Evolutionary conservation across 1,140 invertebrate species (phyloP), one percentile per base, ranked within the genome.

Genomic region (Odontomachus brunneus): DNA sequence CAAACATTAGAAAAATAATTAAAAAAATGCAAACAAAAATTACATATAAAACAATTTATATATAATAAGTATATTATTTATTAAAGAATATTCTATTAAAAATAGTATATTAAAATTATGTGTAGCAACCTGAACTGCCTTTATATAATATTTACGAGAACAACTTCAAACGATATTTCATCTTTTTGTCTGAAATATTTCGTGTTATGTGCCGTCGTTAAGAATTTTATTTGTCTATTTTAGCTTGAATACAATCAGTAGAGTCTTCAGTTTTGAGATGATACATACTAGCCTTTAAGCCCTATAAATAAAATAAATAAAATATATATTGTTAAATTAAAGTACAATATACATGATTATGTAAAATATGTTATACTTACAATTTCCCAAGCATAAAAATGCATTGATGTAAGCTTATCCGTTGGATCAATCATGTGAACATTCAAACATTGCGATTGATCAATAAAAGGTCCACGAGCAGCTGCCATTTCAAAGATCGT

Each of bases 391-490:
- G 97, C 98, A 94, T 98, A 98, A 94, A 99, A 99, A 93, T 99
- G 99, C 96, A 99, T 99, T 7, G 98, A 99, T 4, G 98, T 98
- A 53, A 99, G 94, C 92, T 99, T 99, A 0, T 97, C 97, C 93
- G 98, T 98, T 7, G 99, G 98, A 91, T 98, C 96, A 15, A 97
- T 98, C 63, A 99, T 98, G 92, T 99, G 98, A 83, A 99, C 97
- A 92, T 99, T 99, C 80, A 99, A 96, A 2, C 98, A 99, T 93
- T 99, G 99, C 86, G 98, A 99, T 94, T 99, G 99, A 94, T 99
- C 99, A 91, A 99, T 99, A 92, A 98, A 99, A 7, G 99, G 98
- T 4, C 98, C 99, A 87, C 99, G 95, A 94, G 99, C 99, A 7
- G 98, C 98, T 24, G 99, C 98, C 99, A 99, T 99, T 92, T 99